A percentile compares a stretch with the other conserved stretches of the same genome.
These are phyloP conservation scores for Micropoecilia bifurca DNA, from an alignment of 2,797 vertebrate species.

Conservation along the genomic window DNA sequence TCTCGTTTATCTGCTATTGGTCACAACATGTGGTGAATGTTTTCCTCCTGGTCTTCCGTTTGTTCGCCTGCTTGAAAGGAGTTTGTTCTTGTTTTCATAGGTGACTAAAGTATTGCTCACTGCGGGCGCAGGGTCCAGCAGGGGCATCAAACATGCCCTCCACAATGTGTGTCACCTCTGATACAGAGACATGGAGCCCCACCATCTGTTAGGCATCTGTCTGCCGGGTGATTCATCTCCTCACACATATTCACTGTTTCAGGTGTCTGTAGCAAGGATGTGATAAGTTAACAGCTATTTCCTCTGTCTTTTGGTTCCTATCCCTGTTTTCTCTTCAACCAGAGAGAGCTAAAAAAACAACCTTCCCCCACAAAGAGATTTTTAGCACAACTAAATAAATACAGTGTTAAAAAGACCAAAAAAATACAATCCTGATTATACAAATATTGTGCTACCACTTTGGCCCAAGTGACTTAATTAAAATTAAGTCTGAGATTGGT, in stretches of 20 bases:
- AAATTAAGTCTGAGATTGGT: not conserved
- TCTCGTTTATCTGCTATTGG: conserved; percentile 59
- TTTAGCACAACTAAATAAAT: not conserved
- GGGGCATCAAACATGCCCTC: conserved; percentile 54
- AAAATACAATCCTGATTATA: too few relatives aligned
- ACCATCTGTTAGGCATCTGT: conserved; percentile 73
- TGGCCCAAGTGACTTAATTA: not conserved
- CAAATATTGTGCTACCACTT: not conserved
- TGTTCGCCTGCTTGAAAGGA: conserved; percentile 25
- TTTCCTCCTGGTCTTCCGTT: conserved; percentile 22
- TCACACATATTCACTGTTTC: conserved; percentile 43
- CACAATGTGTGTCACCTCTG: conserved; percentile 56
- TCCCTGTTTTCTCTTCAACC: not conserved
- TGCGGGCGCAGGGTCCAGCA: conserved; percentile 28
- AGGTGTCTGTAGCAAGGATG: conserved; percentile 43
- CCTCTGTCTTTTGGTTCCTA: conserved; percentile 8
- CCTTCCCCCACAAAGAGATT: not conserved
- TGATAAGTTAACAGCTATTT: conserved; percentile 45
- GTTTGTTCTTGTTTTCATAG: conserved; percentile 23
- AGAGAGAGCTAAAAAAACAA: not conserved
- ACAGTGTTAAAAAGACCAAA: not conserved
- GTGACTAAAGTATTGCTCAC: conserved; percentile 59
- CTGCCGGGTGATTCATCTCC: conserved; percentile 54
- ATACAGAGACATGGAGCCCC: conserved; percentile 37
- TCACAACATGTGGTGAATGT: conserved; percentile 36